Percentiles rank a stretch among this genome's conserved stretches.
Evolutionary conservation across 2,888 invertebrate species (phyloP).

Genomic region (Drosophila dives): DNA sequence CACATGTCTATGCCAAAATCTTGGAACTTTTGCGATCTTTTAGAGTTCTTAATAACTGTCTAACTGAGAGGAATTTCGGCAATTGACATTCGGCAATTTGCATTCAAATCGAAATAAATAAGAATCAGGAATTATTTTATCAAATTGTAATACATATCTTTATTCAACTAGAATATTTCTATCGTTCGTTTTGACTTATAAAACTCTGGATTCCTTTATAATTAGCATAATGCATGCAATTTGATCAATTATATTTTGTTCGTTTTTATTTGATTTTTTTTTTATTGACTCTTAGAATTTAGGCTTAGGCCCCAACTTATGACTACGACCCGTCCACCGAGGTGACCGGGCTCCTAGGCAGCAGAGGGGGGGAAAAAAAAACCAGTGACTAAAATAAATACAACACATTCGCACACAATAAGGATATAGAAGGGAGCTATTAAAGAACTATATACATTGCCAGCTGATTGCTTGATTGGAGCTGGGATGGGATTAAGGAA

Average conservation of each 20-base stretch:
- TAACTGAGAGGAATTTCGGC: too few species aligned
- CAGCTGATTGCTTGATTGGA: slow-evolving; percentile 7
- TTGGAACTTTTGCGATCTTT: background rate
- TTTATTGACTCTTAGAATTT: slow-evolving; percentile 67
- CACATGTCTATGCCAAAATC: too few species aligned
- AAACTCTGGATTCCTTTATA: slow-evolving; percentile 22
- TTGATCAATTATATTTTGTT: slow-evolving; percentile 1
- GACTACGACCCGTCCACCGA: slow-evolving; percentile 51
- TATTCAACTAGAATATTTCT: slow-evolving; percentile 28
- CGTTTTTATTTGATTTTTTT: slow-evolving; percentile 1
- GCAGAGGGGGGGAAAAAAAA: slow-evolving; percentile 28
- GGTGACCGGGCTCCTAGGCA: slow-evolving; percentile 17
- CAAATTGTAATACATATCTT: slow-evolving; percentile 30
- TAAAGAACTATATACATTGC: slow-evolving; percentile 46
- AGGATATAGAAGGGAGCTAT: slow-evolving; percentile 15
- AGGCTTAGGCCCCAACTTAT: slow-evolving; percentile 69
- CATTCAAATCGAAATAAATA: background rate
- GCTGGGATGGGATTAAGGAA: background rate
- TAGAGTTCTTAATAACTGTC: background rate
- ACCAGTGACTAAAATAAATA: slow-evolving; percentile 68
- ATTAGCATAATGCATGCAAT: slow-evolving; percentile 18
- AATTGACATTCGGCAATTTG: background rate
- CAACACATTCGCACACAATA: slow-evolving; percentile 46
- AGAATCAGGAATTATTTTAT: background rate
- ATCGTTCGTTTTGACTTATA: slow-evolving; percentile 4